These are phyloP conservation scores for Hyperoodon ampullatus DNA, from an alignment of 2,113 vertebrate genomes.

Conservation along the genomic window DNA sequence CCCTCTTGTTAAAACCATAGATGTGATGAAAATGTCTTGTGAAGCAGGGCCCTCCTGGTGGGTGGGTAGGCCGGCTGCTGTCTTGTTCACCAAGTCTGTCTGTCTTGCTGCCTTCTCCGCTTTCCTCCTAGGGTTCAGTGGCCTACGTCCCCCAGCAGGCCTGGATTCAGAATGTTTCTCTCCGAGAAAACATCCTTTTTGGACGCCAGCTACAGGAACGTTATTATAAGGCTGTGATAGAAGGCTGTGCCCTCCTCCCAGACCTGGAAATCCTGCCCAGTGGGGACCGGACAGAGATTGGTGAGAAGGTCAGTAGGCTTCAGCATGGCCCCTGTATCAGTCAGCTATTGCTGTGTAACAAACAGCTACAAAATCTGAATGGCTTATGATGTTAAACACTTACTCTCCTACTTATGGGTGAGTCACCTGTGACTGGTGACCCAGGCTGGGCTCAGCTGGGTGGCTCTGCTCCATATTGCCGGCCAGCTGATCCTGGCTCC, in stretches of 20 bases:
- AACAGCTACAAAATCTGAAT: background rate
- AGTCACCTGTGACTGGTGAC: background rate
- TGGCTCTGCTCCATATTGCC: fast-evolving
- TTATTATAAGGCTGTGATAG: conserved; percentile 89
- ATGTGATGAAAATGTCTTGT: background rate
- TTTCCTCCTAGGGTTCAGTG: conserved; percentile 89
- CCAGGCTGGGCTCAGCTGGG: background rate
- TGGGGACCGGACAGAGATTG: conserved; percentile 94
- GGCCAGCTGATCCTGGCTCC: background rate
- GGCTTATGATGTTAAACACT: background rate
- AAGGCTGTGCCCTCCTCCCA: conserved; percentile 93
- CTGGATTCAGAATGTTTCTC: conserved; percentile 96
- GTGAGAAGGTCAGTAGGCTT: conserved; percentile 91
- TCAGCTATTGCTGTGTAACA: background rate
- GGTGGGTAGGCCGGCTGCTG: fast-evolving
- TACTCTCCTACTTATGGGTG: background rate
- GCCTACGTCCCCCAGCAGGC: conserved; percentile 97
- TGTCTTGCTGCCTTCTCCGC: background rate
- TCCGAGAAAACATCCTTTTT: conserved; percentile 93
- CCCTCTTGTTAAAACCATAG: background rate
- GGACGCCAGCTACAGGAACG: conserved; percentile 87
- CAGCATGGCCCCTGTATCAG: background rate
- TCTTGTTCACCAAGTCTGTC: background rate
- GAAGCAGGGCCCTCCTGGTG: no score
- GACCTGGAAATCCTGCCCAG: conserved; percentile 94